Evolutionary conservation across 2,888 invertebrate species (phyloP).

Genomic region (Syrista parreyssii): DNA sequence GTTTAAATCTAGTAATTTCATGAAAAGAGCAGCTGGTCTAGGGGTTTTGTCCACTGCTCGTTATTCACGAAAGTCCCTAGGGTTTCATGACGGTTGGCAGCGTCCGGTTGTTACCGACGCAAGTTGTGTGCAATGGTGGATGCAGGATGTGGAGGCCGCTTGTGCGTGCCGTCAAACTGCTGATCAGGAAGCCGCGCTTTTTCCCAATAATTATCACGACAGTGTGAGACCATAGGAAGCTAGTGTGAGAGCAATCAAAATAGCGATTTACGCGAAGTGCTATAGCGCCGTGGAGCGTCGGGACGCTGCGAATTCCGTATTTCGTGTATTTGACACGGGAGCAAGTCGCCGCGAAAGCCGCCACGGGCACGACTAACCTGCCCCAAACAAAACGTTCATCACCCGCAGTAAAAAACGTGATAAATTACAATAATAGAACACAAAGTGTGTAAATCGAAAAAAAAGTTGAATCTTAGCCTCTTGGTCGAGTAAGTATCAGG

Average conservation of each 20-base stretch:
- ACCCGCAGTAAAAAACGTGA: not conserved
- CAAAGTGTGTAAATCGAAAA: not conserved
- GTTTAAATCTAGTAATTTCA: not conserved
- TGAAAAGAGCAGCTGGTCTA: not conserved
- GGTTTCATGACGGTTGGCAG: slow-evolving; percentile 21
- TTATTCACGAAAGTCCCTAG: slow-evolving; percentile 19
- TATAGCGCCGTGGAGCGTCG: slow-evolving; percentile 17
- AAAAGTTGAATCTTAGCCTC: not conserved
- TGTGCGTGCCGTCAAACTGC: slow-evolving; percentile 45
- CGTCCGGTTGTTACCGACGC: slow-evolving; percentile 30
- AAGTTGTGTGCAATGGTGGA: slow-evolving; percentile 48
- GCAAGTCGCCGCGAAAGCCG: not conserved
- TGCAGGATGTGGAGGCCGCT: slow-evolving; percentile 42
- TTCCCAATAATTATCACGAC: not conserved
- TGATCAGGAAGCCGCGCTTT: slow-evolving; percentile 24
- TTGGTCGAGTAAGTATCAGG: slow-evolving; percentile 30
- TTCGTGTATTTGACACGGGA: slow-evolving; percentile 31
- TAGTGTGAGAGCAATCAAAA: not conserved
- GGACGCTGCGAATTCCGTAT: slow-evolving; percentile 25
- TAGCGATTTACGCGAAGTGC: slow-evolving; percentile 13
- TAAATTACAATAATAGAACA: not conserved
- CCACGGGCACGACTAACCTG: not conserved
- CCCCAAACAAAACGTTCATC: not conserved
- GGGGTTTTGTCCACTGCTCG: not conserved
- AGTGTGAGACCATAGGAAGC: not conserved